phyloP scores from a whole-genome alignment of 2,797 vertebrate species.

The Acipenser ruthenus region DNA sequence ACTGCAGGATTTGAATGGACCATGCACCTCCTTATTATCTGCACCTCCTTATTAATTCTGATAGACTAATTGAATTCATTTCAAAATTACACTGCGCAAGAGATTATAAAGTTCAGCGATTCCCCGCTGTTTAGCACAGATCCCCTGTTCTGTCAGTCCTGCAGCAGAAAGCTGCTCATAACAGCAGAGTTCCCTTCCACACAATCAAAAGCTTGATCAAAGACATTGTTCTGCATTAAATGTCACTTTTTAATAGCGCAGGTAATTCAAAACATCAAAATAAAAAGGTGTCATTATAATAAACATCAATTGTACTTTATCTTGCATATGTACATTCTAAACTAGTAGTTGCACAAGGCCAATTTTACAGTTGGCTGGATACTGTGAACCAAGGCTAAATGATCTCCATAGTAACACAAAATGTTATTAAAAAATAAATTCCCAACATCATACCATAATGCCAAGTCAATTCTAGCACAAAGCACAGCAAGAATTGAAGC shows the following conservation, averaged over 20 bases:
- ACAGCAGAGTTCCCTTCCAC: not conserved
- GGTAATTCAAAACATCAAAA: not conserved
- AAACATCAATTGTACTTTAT: conserved; percentile 13
- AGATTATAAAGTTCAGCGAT: not conserved
- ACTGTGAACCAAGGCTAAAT: conserved; percentile 24
- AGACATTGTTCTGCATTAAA: not conserved
- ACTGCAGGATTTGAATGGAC: too few species aligned
- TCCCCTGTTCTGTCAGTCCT: not conserved
- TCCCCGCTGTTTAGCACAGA: conserved; percentile 1
- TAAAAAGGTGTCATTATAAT: not conserved
- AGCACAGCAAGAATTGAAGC: conserved; percentile 3
- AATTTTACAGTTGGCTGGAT: conserved; percentile 22
- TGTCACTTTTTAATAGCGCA: not conserved
- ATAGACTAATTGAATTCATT: conserved; percentile 1
- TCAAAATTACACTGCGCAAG: not conserved
- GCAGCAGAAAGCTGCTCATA: not conserved
- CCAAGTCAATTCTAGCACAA: conserved; percentile 26
- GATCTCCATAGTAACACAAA: conserved; percentile 40
- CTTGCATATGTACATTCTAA: conserved; percentile 14
- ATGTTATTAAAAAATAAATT: conserved; percentile 38
- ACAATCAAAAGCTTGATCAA: not conserved
- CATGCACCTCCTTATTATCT: not conserved
- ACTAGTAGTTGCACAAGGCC: conserved; percentile 18
- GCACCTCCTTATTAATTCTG: not conserved
- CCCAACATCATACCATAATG: conserved; percentile 19